Evolutionary conservation across 2,113 vertebrate species (phyloP), one percentile per base, ranked within the genome.

Genomic region (Peromyscus maniculatus): DNA sequence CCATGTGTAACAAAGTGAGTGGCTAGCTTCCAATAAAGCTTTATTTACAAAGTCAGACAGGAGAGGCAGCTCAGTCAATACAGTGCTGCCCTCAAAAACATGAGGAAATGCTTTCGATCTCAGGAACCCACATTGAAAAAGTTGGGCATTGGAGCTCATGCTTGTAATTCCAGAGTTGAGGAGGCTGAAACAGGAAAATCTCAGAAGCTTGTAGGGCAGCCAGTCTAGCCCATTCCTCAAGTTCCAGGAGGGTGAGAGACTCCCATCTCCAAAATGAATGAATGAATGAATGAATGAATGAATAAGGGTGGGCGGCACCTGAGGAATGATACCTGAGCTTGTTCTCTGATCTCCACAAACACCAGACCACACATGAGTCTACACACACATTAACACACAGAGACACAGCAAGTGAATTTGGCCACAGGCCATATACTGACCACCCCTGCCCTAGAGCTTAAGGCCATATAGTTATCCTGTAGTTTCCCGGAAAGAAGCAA

Each of bases 21-120:
- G 2, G 66, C 78, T 92, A 36, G 59, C 26, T 89, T 91, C 69
- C 57, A 79, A 57, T 74, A 94, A 93, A 93, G 10, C 36, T 96
- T 93, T 80, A 91, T 89, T 91, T 92, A 88, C 39, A 90, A 79
- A 97, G 82, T 43, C 4, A 91, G 5, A 55, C 3, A 67, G 64
- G 46, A 31, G 64, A 9, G 43, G 11, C 64, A 36, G 9, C 19
- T 87, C 31, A 33, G 24, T 66, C 24, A 31, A 59, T 39, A 66
- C 19, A 46, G 39, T 7, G 39, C 28, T 33, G 5, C 43, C 64
- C 46, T 52, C 46, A 21, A 22, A 36, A 87, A 11, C 31, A 36
- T 36, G 66, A 69, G 46, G 66, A 67, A 17, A 31, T 67, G 16
- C 39, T 46, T 46, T 66, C 46, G 10, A 13, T 31, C 62, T 62